Base-by-base conservation (phyloP, 1,140 invertebrate species). In the Venturia canescens region DNA sequence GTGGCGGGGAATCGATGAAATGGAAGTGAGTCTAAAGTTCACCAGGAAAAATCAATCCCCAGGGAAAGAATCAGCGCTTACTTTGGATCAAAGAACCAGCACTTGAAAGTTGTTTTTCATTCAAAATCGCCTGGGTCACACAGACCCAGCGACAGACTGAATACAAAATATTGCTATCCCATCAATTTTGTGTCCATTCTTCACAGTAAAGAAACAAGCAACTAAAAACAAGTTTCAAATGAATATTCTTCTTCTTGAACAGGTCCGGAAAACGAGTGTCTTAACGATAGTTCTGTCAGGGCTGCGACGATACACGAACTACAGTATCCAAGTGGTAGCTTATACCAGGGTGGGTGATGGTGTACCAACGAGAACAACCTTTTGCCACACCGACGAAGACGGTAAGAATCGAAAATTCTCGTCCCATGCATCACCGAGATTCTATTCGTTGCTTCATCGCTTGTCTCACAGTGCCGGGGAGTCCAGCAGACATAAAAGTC, bases 331-430 rank as follows among this genome's bases (percentile, higher is more conserved):
- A 89, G 95, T 98, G 0, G 86, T 97, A 78, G 96, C 96, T 0
- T 96, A 94, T 88, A 98, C 97, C 0, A 93, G 95, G 87, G 95
- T 96, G 83, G 97, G 97, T 0, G 96, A 97, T 86, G 97, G 97
- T 0, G 93, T 94, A 9, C 89, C 94, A 9, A 95, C 96, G 4
- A 89, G 93, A 71, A 93, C 95, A 0, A 93, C 95, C 26, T 96
- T 94, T 85, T 97, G 97, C 84, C 94, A 94, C 83, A 98, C 97
- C 1, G 94, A 96, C 79, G 96, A 98, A 92, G 96, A 97, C 92
- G 94, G 96, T 97, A 93, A 83, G 83, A 23, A 44, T 60, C 34
- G 38, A 27, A 38, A 53, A n/a, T 67, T 78, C 50, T 80, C 53
- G 23, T 31, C 26, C 31, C 1, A 63, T 34, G 31, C 31, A 75